Conservation (phyloP, 2,888 invertebrate species). For the Tachina lurida region DNA sequence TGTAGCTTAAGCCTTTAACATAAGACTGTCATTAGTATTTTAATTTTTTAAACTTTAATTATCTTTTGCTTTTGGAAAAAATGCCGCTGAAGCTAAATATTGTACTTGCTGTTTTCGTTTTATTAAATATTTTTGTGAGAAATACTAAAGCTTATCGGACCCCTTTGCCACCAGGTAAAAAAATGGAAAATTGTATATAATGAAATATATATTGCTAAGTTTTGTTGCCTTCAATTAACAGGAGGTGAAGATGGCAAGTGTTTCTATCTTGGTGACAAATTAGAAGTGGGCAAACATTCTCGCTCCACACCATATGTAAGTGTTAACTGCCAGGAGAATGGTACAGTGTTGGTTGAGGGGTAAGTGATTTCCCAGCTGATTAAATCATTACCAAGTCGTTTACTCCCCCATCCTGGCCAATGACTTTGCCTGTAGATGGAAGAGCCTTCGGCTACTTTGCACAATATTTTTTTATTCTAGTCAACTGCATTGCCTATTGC, state of each 20-base stretch:
- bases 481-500: too few relatives aligned
- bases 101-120: constrained; percentile 14
- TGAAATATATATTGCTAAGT: constrained; percentile 71
- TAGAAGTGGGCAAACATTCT: constrained; percentile 77
- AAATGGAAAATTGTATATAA: background rate
- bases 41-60: background rate
- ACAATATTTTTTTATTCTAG: too few relatives aligned
- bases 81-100: constrained; percentile 43
- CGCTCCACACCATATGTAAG: constrained; percentile 80
- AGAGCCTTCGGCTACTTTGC: too few relatives aligned
- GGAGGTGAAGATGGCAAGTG: constrained; percentile 77
- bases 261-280: constrained; percentile 78
- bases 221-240: constrained; percentile 15
- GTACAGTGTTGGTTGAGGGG: constrained; percentile 80
- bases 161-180: constrained; percentile 59
- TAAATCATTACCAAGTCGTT: background rate
- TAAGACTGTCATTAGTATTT: background rate
- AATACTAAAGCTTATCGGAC: constrained; percentile 62
- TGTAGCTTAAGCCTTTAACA: constrained; percentile 55
- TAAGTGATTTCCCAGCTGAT: constrained; percentile 72
- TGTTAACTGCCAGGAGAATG: constrained; percentile 79
- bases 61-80: background rate
- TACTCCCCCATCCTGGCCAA: too few relatives aligned
- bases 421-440: too few relatives aligned
- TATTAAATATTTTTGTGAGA: constrained; percentile 40